Conservation (phyloP, 92 coral and sea anemone species). For the Siderastrea siderea region DNA sequence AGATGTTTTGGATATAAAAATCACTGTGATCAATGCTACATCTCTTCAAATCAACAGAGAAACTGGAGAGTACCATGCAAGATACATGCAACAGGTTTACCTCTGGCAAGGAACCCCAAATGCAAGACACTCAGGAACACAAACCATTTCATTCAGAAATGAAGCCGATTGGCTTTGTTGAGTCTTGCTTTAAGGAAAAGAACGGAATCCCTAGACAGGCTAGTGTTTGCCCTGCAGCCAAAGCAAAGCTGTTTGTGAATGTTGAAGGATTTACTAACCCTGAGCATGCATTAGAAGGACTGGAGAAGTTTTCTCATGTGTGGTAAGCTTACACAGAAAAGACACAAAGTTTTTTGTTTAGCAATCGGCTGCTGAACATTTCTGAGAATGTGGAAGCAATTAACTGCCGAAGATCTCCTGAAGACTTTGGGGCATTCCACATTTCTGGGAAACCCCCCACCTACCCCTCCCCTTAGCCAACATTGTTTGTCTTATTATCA, state of each 20-base stretch:
- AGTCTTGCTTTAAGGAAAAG: conserved; percentile 77
- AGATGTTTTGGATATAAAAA: not conserved
- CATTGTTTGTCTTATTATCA: no score
- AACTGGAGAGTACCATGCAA: not conserved
- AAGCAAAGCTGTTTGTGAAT: conserved; percentile 58
- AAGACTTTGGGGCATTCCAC: no score
- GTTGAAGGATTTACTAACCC: conserved; percentile 73
- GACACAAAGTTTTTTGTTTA: not conserved
- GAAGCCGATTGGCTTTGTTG: conserved; percentile 68
- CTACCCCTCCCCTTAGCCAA: no score
- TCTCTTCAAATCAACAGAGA: not conserved
- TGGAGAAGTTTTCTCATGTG: conserved; percentile 75
- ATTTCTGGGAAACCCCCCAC: no score
- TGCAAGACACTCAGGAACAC: not conserved
- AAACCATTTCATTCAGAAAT: not conserved
- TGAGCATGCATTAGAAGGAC: conserved; percentile 64
- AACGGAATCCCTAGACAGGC: conserved; percentile 82
- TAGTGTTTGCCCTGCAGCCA: conserved; percentile 65
- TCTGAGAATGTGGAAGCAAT: no score
- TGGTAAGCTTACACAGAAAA: conserved; percentile 55
- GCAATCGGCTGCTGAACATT: not conserved
- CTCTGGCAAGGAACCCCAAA: not conserved
- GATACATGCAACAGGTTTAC: not conserved
- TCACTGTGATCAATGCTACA: not conserved
- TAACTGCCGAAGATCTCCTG: no score